phyloP scores from a whole-genome alignment of 2,797 vertebrate species.

The Cyprinella venusta region DNA sequence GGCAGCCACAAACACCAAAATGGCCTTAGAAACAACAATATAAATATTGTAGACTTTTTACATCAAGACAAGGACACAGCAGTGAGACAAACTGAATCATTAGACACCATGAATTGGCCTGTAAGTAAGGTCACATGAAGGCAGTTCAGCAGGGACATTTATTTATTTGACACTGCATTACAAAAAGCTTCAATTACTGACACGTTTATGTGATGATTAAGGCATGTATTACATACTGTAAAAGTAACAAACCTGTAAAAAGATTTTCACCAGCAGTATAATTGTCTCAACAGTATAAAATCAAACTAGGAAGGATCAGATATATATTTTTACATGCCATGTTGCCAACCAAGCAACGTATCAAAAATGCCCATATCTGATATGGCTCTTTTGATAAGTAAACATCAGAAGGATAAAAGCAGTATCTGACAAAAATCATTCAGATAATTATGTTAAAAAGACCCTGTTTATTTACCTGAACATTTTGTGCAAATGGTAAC shows the following conservation, averaged over 20 bases:
- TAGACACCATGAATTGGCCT: not conserved
- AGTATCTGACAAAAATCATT: not conserved
- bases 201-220: not conserved
- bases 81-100: constrained; percentile 12
- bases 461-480: not conserved
- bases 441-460: not conserved
- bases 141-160: not conserved
- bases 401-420: not conserved
- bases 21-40: not conserved
- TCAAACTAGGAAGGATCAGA: not conserved
- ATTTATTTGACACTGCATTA: not conserved
- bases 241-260: not conserved
- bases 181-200: not conserved
- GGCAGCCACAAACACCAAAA: not conserved
- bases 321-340: not conserved
- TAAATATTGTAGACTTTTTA: no score
- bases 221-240: not conserved
- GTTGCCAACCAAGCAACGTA: not conserved
- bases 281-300: not conserved
- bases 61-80: not conserved
- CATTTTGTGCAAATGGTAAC: not conserved
- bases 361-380: not conserved
- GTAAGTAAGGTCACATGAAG: not conserved
- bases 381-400: not conserved
- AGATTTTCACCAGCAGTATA: not conserved